Evolutionary conservation across 1,140 invertebrate genomes (phyloP).

Genomic region (Andrena cerasifolii): DNA sequence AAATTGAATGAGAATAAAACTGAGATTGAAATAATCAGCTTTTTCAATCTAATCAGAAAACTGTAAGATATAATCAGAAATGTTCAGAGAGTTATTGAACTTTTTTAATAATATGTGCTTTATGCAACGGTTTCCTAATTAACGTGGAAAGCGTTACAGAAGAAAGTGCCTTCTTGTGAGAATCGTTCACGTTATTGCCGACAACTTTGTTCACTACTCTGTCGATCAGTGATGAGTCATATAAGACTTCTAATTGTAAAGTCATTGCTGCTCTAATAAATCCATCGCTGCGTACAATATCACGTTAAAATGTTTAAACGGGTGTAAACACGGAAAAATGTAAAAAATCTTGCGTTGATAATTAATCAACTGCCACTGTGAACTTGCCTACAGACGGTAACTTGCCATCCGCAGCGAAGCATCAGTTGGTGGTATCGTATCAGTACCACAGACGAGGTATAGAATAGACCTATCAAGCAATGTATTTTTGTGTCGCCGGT

Average conservation of each 20-base stretch:
- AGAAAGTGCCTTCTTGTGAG: not conserved
- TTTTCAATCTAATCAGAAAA: too few species aligned
- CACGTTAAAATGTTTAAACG: not conserved
- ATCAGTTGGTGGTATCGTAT: not conserved
- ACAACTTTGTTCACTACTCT: not conserved
- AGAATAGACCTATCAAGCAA: too few species aligned
- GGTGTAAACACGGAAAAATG: not conserved
- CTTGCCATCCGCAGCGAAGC: not conserved
- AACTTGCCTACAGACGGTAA: not conserved
- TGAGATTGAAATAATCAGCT: too few species aligned
- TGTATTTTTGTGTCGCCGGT: too few species aligned
- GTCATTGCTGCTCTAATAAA: not conserved
- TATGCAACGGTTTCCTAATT: not conserved
- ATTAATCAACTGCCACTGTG: not conserved
- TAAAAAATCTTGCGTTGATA: not conserved
- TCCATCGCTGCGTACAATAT: not conserved
- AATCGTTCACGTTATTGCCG: not conserved
- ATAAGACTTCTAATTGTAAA: not conserved
- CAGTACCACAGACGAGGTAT: not conserved
- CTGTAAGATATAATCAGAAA: too few species aligned
- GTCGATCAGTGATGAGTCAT: not conserved
- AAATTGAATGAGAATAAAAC: too few species aligned
- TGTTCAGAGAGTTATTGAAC: not conserved
- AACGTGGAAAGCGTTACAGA: not conserved
- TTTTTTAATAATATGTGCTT: not conserved